These are phyloP conservation scores for Chlorodrepanis virens DNA, from an alignment of 2,113 vertebrate species.

Conservation along the genomic window DNA sequence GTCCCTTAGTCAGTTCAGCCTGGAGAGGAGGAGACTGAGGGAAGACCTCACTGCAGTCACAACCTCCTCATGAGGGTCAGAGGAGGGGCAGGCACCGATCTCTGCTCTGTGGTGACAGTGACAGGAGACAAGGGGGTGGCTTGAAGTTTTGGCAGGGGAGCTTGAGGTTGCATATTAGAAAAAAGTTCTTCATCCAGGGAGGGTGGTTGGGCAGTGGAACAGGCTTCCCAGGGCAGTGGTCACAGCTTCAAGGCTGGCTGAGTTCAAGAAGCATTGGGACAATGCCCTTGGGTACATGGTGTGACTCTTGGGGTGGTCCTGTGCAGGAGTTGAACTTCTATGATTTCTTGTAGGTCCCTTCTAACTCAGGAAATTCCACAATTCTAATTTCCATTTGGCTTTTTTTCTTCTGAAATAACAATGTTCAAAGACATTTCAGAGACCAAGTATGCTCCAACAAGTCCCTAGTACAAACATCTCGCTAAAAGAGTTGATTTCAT, in stretches of 20 bases:
- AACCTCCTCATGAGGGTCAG: accelerated
- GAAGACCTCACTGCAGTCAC: neutral
- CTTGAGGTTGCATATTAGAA: accelerated
- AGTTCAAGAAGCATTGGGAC: accelerated
- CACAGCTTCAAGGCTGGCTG: neutral
- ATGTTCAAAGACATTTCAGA: neutral
- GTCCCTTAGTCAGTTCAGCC: neutral
- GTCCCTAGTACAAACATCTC: neutral
- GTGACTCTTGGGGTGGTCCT: neutral
- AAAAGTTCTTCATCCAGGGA: neutral
- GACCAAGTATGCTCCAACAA: neutral
- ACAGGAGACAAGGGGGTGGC: neutral
- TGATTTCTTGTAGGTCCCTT: neutral
- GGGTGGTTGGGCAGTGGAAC: neutral
- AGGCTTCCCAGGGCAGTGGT: neutral
- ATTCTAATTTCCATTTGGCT: neutral
- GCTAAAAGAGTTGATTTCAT: neutral
- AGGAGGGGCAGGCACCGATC: neutral
- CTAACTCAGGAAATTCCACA: neutral
- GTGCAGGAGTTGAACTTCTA: neutral
- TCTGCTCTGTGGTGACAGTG: neutral
- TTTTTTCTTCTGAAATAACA: neutral
- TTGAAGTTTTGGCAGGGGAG: neutral
- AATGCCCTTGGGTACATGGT: neutral
- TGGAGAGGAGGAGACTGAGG: neutral